phyloP scores from a whole-genome alignment of 1,140 invertebrate genomes.

The Ceratoteleas bidentatus region DNA sequence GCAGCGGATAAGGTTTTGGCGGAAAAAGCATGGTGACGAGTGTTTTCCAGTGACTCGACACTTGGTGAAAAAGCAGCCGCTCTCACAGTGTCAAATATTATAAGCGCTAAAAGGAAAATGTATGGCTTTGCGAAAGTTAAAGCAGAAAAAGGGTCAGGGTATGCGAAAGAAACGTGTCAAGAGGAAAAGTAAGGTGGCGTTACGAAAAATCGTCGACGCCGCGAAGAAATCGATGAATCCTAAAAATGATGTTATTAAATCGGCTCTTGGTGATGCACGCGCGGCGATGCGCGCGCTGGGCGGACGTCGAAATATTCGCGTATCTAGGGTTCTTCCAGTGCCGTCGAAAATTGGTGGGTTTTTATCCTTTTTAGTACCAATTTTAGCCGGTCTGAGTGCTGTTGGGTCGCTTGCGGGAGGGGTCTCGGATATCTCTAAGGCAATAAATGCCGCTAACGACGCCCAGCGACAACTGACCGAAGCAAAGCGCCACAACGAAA shows the following conservation, averaged over 20 bases:
- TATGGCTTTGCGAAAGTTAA: slow-evolving; percentile 59
- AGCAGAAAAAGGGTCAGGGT: neutral
- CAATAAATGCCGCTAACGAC: slow-evolving; percentile 12
- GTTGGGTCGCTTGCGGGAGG: slow-evolving; percentile 29
- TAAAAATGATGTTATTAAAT: slow-evolving; percentile 11
- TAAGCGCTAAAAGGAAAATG: slow-evolving; percentile 70
- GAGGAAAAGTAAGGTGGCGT: slow-evolving; percentile 14
- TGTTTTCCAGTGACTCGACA: slow-evolving; percentile 73
- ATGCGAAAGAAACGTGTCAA: neutral
- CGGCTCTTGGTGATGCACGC: slow-evolving; percentile 25
- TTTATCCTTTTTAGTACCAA: no score
- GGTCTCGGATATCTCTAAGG: slow-evolving; percentile 1
- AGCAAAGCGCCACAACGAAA: no score
- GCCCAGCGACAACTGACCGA: slow-evolving; percentile 44
- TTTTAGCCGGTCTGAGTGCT: no score
- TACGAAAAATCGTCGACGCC: slow-evolving; percentile 36
- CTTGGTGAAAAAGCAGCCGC: slow-evolving; percentile 72
- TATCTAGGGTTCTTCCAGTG: slow-evolving; percentile 17
- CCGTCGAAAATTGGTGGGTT: slow-evolving; percentile 18
- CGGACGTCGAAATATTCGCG: neutral
- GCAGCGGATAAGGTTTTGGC: slow-evolving; percentile 74
- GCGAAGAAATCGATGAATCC: slow-evolving; percentile 26
- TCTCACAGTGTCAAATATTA: slow-evolving; percentile 65
- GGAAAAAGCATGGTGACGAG: slow-evolving; percentile 73
- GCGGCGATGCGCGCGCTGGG: neutral